Evolutionary conservation across 2,888 invertebrate species (phyloP).

Genomic region (Exocentrus adspersus): DNA sequence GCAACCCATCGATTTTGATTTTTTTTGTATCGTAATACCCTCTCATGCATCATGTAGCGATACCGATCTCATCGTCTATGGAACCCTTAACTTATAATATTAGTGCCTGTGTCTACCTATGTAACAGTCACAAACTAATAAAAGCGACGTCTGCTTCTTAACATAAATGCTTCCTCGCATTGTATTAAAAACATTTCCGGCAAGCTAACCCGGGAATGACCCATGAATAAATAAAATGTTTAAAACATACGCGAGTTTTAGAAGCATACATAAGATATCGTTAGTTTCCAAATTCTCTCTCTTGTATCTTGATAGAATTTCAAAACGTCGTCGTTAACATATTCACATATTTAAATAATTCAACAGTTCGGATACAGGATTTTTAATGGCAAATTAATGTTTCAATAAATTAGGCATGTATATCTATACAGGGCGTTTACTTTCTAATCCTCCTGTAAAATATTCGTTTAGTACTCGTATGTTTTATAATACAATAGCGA

Average conservation of each 20-base stretch:
- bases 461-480: neutral
- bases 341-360: conserved; percentile 20
- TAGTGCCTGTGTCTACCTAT: too few species aligned
- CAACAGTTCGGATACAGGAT: conserved; percentile 2
- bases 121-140: neutral
- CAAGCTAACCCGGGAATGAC: conserved; percentile 21
- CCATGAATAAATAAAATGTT: conserved; percentile 23
- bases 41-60: too few species aligned
- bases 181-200: conserved; percentile 22
- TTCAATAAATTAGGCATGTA: neutral
- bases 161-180: conserved; percentile 5
- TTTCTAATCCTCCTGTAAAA: neutral
- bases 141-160: neutral
- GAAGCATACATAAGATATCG: conserved; percentile 8
- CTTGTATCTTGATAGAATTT: conserved; percentile 2
- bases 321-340: conserved; percentile 15
- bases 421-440: neutral
- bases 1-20: too few species aligned
- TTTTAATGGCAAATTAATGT: conserved; percentile 14
- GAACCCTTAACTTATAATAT: too few species aligned
- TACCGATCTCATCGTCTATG: too few species aligned
- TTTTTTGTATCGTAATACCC: too few species aligned
- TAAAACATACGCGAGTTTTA: conserved; percentile 14
- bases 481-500: conserved; percentile 34
- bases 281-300: conserved; percentile 3